A percentile compares a stretch with the other conserved stretches of the same genome.
Conservation (phyloP, 2,113 vertebrate species). For the Pluvialis apricaria region DNA sequence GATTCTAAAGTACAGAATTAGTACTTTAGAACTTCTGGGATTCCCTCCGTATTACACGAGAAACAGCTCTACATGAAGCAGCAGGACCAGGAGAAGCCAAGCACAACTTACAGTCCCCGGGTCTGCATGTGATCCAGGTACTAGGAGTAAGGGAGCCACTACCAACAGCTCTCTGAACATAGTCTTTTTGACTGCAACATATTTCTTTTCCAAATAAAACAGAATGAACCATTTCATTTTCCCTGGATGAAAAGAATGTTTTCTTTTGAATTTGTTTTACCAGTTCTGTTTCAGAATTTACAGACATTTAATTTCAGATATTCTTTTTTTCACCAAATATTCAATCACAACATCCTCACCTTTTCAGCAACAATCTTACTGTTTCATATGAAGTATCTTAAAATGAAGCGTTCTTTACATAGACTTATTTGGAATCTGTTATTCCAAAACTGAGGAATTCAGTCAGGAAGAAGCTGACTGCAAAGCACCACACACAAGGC, state of each 20-base stretch:
- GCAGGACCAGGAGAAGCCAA: background rate
- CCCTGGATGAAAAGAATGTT: background rate
- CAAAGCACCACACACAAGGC: background rate
- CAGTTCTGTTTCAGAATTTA: background rate
- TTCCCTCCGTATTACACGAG: rapidly evolving
- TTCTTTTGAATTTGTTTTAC: background rate
- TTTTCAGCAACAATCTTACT: background rate
- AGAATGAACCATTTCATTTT: background rate
- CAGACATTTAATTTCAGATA: background rate
- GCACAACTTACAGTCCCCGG: background rate
- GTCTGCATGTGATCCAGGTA: background rate
- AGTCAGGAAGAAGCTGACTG: background rate
- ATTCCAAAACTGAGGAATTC: background rate
- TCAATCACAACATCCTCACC: background rate
- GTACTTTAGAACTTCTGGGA: background rate
- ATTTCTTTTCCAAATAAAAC: background rate
- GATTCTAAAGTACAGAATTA: background rate
- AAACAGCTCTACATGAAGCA: background rate
- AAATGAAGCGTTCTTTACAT: background rate
- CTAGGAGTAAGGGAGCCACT: background rate
- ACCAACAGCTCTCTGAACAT: background rate
- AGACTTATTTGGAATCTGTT: background rate
- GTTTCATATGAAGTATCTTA: background rate
- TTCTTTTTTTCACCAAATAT: background rate
- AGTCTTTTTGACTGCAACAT: background rate